These are phyloP conservation scores for Drosophila silvestris DNA, from an alignment of 2,888 invertebrate genomes.

Conservation along the genomic window DNA sequence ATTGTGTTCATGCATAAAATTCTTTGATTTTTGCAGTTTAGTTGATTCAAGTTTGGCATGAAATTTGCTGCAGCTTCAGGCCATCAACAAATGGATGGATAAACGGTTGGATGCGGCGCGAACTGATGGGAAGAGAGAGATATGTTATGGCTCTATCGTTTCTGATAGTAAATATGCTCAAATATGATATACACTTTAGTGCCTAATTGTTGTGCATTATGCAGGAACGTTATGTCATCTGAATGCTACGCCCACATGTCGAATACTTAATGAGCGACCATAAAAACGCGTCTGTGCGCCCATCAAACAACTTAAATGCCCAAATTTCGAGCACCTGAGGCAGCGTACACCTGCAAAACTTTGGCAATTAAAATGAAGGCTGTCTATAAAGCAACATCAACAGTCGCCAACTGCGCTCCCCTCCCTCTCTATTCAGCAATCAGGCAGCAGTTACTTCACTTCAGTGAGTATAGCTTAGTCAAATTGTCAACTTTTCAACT, in stretches of 20 bases:
- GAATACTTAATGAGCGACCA: conserved; percentile 67
- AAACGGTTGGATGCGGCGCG: conserved; percentile 1
- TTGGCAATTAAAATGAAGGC: conserved; percentile 66
- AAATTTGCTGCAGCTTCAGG: conserved; percentile 51
- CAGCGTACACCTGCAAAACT: conserved; percentile 56
- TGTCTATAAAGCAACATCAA: conserved; percentile 3
- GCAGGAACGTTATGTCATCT: conserved; percentile 48
- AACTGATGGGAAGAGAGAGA: background rate
- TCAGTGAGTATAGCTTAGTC: conserved; percentile 19
- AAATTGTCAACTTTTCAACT: conserved; percentile 24
- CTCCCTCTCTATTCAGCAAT: conserved; percentile 38
- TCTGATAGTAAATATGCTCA: conserved; percentile 40
- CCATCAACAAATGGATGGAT: conserved; percentile 42
- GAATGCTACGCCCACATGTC: conserved; percentile 54
- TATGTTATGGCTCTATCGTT: background rate
- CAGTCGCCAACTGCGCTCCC: conserved; percentile 12
- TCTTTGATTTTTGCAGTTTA: conserved; percentile 61
- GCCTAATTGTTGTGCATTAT: conserved; percentile 71
- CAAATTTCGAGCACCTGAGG: conserved; percentile 32
- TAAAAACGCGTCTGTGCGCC: conserved; percentile 62
- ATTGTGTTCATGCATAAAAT: conserved; percentile 52
- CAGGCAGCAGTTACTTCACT: conserved; percentile 29
- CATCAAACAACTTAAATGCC: conserved; percentile 65
- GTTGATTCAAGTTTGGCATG: conserved; percentile 36
- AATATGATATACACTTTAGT: conserved; percentile 49